Evolutionary conservation across 2,113 vertebrate species (phyloP).

Genomic region (Actinemys pallida): DNA sequence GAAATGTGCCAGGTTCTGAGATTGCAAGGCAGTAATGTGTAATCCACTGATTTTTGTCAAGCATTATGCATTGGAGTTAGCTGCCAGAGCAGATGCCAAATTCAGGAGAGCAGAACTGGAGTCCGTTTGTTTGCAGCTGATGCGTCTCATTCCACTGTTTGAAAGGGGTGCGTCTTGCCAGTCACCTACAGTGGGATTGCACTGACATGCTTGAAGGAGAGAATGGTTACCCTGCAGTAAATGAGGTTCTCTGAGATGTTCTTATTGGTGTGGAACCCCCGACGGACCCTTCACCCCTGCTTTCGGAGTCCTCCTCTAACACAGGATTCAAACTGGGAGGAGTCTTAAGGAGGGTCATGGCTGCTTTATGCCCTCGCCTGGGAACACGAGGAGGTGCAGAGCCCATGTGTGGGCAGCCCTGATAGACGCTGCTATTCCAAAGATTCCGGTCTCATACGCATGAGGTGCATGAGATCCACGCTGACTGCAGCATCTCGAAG

Average conservation of each 20-base stretch:
- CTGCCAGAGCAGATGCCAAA: background rate
- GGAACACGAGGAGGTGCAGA: background rate
- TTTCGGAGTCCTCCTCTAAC: background rate
- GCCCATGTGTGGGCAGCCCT: rapidly evolving
- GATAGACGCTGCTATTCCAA: background rate
- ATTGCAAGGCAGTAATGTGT: background rate
- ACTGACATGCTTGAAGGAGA: background rate
- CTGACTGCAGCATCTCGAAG: background rate
- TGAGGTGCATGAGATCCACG: too few relatives aligned
- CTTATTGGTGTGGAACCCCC: rapidly evolving
- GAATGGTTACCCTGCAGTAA: background rate
- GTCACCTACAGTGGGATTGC: background rate
- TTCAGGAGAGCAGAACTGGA: background rate
- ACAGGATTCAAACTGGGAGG: background rate
- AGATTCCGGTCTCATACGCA: background rate
- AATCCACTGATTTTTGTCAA: background rate
- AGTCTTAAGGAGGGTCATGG: background rate
- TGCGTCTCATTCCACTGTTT: background rate
- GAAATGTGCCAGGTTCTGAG: background rate
- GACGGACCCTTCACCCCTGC: rapidly evolving
- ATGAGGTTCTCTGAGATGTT: background rate
- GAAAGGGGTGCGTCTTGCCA: background rate
- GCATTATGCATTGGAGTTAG: background rate
- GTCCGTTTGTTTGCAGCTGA: background rate
- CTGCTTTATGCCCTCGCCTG: background rate